phyloP scores from a whole-genome alignment of 2,888 invertebrate species.

The Euplexia lucipara region DNA sequence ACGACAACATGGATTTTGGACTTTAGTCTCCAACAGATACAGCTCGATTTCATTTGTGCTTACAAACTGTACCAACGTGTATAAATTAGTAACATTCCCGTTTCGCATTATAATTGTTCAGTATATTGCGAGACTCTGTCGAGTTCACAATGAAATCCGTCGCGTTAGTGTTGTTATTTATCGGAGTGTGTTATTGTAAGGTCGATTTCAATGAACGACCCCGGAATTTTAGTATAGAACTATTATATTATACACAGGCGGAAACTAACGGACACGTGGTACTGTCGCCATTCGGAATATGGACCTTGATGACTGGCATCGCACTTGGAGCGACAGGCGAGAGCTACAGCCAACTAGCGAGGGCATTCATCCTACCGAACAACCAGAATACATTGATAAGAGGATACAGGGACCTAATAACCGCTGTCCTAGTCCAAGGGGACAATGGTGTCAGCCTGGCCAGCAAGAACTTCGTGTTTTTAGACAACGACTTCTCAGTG shows the following conservation, averaged over 20 bases:
- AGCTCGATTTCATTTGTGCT: slow-evolving; percentile 42
- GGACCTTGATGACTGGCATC: slow-evolving; percentile 87
- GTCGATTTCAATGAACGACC: slow-evolving; percentile 83
- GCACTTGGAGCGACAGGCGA: slow-evolving; percentile 83
- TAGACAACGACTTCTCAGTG: slow-evolving; percentile 81
- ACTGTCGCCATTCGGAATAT: slow-evolving; percentile 88
- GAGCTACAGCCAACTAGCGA: slow-evolving; percentile 77
- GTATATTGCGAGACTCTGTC: slow-evolving; percentile 73
- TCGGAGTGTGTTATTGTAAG: slow-evolving; percentile 76
- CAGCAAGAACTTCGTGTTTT: slow-evolving; percentile 84
- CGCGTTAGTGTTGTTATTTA: slow-evolving; percentile 72
- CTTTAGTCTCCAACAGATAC: slow-evolving; percentile 17
- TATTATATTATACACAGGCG: slow-evolving; percentile 81
- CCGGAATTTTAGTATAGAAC: slow-evolving; percentile 85
- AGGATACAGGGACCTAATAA: slow-evolving; percentile 79
- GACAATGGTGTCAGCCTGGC: slow-evolving; percentile 79
- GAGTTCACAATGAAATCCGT: slow-evolving; percentile 77
- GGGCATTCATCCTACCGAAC: slow-evolving; percentile 81
- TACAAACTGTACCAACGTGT: slow-evolving; percentile 51
- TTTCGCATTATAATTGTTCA: slow-evolving; percentile 77
- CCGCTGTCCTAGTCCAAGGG: slow-evolving; percentile 75
- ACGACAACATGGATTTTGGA: slow-evolving; percentile 31
- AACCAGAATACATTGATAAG: slow-evolving; percentile 70
- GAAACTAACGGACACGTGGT: slow-evolving; percentile 84
- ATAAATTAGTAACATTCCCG: slow-evolving; percentile 77